A percentile compares a stretch with the other conserved stretches of the same genome.
Evolutionary conservation across 1,140 invertebrate species (phyloP).

Genomic region (Pachyrhynchus sulphureomaculatus): DNA sequence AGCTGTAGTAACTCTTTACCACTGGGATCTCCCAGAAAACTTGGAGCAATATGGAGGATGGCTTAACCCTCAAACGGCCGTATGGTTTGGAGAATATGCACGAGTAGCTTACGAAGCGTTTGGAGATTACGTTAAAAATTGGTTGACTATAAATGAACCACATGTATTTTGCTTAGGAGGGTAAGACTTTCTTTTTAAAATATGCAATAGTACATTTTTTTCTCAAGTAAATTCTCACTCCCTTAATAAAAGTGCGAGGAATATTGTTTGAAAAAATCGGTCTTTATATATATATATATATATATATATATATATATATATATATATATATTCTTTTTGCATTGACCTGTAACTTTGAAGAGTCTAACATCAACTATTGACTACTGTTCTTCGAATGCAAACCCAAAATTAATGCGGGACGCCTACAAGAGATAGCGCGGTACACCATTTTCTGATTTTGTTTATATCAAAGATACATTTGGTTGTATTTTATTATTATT

Average conservation of each 20-base stretch:
- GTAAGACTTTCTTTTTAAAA: slow-evolving; percentile 47
- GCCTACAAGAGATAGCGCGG: too few relatives aligned
- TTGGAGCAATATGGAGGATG: slow-evolving; percentile 46
- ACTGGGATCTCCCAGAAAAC: slow-evolving; percentile 45
- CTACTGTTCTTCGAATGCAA: too few relatives aligned
- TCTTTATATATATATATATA: too few relatives aligned
- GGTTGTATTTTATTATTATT: too few relatives aligned
- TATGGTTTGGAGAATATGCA: slow-evolving; percentile 48
- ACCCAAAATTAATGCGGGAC: too few relatives aligned
- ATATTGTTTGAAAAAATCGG: too few relatives aligned
- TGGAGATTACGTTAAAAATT: slow-evolving; percentile 26
- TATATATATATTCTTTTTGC: too few relatives aligned
- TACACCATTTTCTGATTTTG: too few relatives aligned
- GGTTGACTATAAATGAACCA: slow-evolving; percentile 50
- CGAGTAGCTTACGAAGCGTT: slow-evolving; percentile 30
- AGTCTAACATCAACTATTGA: too few relatives aligned
- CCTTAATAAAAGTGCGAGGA: not conserved
- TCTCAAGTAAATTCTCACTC: slow-evolving; percentile 37
- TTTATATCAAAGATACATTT: too few relatives aligned
- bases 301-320: too few relatives aligned
- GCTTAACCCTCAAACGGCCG: slow-evolving; percentile 34
- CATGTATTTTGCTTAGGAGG: slow-evolving; percentile 15
- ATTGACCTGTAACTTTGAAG: too few relatives aligned
- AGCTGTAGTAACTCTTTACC: slow-evolving; percentile 59
- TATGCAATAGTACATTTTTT: slow-evolving; percentile 53